These are phyloP conservation scores for Ardeotis arabs DNA, from an alignment of 2,113 vertebrate genomes.

Conservation along the genomic window DNA sequence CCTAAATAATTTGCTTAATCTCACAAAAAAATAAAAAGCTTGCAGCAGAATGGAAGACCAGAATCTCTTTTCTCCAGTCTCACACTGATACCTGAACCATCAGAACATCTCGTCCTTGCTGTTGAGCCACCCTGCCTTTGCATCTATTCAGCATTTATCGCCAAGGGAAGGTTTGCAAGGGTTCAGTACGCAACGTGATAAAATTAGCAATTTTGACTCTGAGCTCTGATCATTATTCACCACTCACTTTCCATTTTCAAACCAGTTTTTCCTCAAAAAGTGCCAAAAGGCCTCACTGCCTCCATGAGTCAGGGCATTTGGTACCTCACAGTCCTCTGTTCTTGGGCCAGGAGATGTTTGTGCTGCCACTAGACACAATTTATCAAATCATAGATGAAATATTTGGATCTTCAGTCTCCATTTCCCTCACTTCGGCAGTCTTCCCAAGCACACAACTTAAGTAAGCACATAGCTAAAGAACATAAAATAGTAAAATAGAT, in stretches of 20 bases:
- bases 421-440: not conserved
- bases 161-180: not conserved
- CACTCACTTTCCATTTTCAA: not conserved
- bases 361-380: not conserved
- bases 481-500: not conserved
- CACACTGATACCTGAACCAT: not conserved
- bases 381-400: not conserved
- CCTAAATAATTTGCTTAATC: not conserved
- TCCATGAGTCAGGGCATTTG: not conserved
- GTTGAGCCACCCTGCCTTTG: not conserved
- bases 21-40: not conserved
- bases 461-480: not conserved
- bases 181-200: not conserved
- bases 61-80: not conserved
- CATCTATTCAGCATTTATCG: not conserved
- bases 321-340: not conserved
- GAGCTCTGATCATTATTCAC: not conserved
- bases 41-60: not conserved
- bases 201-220: not conserved
- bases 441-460: not conserved
- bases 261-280: not conserved
- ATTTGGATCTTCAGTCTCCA: not conserved
- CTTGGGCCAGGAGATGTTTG: not conserved
- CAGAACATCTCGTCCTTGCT: not conserved
- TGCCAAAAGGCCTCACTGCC: not conserved